Evolutionary conservation across 2,888 invertebrate species (phyloP).

Genomic region (Drosophila tripunctata): DNA sequence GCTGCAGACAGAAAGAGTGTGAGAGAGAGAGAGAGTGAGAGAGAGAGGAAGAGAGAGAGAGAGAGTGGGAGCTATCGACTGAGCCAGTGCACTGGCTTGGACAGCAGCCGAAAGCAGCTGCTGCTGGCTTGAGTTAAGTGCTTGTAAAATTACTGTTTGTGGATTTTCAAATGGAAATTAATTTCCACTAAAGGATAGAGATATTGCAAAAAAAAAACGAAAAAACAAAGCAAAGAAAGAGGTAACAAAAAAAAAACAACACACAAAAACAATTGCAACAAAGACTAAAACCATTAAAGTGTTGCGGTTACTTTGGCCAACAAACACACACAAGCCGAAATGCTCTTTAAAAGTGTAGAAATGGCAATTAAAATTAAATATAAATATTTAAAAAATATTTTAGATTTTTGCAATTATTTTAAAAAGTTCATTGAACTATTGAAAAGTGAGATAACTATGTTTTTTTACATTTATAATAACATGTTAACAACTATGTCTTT

Average conservation of each 20-base stretch:
- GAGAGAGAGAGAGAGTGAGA: background rate
- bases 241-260: conserved; percentile 7
- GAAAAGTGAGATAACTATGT: too few species aligned
- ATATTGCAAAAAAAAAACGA: conserved; percentile 11
- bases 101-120: conserved; percentile 34
- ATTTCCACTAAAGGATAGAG: conserved; percentile 47
- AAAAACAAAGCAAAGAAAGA: conserved; percentile 21
- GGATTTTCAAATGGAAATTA: conserved; percentile 71
- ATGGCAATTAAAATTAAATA: background rate
- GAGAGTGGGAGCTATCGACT: background rate
- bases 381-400: too few species aligned
- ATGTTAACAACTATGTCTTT: too few species aligned
- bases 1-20: background rate
- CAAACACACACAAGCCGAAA: too few species aligned
- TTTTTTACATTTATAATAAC: too few species aligned
- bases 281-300: conserved; percentile 27
- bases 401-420: too few species aligned
- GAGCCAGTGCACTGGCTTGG: conserved; percentile 18
- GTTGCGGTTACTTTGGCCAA: conserved; percentile 11
- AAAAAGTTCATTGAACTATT: too few species aligned
- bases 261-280: background rate
- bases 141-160: conserved; percentile 75
- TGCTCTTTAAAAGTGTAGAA: too few species aligned
- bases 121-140: conserved; percentile 61
- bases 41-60: background rate